Conservation (phyloP, 2,888 invertebrate genomes). For the Pachliopta kotzebuea region DNA sequence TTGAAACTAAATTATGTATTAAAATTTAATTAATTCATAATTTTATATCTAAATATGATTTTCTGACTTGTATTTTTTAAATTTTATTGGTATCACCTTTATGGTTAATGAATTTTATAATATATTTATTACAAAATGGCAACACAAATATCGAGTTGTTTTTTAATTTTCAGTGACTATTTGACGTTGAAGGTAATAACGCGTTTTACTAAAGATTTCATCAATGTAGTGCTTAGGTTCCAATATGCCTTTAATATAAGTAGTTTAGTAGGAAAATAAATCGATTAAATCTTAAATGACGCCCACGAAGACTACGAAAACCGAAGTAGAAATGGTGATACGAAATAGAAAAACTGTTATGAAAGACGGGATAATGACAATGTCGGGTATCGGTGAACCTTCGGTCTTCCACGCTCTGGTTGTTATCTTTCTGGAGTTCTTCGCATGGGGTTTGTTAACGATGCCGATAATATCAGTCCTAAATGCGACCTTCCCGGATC, state of each 20-base stretch:
- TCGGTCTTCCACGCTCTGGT: slow-evolving; percentile 99
- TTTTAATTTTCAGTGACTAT: slow-evolving; percentile 73
- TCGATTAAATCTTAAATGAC: slow-evolving; percentile 78
- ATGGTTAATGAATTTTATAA: slow-evolving; percentile 4
- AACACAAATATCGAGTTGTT: slow-evolving; percentile 70
- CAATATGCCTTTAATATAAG: slow-evolving; percentile 70
- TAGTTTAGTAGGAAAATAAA: slow-evolving; percentile 64
- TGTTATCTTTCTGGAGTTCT: slow-evolving; percentile 99
- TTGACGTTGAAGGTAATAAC: slow-evolving; percentile 71
- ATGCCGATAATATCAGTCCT: slow-evolving; percentile 97
- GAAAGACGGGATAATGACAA: slow-evolving; percentile 94
- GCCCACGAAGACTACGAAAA: slow-evolving; percentile 89
- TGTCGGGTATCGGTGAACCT: slow-evolving; percentile 94
- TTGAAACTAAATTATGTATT: too few species aligned
- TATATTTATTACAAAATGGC: slow-evolving; percentile 34
- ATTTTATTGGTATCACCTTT: background rate
- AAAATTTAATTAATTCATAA: too few species aligned
- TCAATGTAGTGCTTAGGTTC: slow-evolving; percentile 66
- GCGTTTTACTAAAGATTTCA: slow-evolving; percentile 48
- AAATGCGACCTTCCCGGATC: slow-evolving; percentile 98
- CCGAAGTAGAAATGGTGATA: slow-evolving; percentile 92
- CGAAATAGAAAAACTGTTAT: slow-evolving; percentile 92
- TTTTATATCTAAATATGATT: background rate
- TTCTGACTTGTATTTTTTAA: background rate
- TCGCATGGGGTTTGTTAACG: slow-evolving; percentile 99